phyloP scores from a whole-genome alignment of 2,797 vertebrate genomes.

The Chiloscyllium punctatum region DNA sequence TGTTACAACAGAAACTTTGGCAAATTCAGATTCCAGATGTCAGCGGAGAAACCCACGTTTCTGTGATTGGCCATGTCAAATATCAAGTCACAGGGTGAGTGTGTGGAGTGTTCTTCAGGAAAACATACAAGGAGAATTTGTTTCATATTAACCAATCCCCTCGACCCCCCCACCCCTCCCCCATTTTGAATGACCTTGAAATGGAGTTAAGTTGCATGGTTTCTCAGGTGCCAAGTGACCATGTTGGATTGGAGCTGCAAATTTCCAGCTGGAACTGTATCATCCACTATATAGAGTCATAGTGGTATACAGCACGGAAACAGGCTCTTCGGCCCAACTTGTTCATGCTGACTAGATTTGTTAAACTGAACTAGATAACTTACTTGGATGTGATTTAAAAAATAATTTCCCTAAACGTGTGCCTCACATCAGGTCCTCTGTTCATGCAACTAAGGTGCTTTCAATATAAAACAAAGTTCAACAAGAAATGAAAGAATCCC shows the following conservation, averaged over 20 bases:
- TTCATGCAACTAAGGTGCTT: not conserved
- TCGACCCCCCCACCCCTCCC: no score
- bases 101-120: not conserved
- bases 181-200: not conserved
- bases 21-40: not conserved
- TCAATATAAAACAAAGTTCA: not conserved
- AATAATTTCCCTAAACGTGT: not conserved
- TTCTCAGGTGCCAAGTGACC: not conserved
- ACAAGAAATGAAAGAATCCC: not conserved
- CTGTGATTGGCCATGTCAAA: not conserved
- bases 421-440: not conserved
- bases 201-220: not conserved
- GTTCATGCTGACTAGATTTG: no score
- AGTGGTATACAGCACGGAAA: no score
- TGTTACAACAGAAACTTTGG: not conserved
- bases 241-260: not conserved
- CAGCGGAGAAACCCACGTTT: not conserved
- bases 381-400: not conserved
- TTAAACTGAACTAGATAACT: no score
- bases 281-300: no score
- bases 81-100: not conserved
- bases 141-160: not conserved
- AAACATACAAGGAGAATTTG: not conserved
- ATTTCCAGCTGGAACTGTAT: not conserved
- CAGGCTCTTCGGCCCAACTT: no score